Percentiles rank a stretch among this genome's conserved stretches.
These are phyloP conservation scores for Hylaeus anthracinus DNA, from an alignment of 1,140 invertebrate genomes.

Conservation along the genomic window DNA sequence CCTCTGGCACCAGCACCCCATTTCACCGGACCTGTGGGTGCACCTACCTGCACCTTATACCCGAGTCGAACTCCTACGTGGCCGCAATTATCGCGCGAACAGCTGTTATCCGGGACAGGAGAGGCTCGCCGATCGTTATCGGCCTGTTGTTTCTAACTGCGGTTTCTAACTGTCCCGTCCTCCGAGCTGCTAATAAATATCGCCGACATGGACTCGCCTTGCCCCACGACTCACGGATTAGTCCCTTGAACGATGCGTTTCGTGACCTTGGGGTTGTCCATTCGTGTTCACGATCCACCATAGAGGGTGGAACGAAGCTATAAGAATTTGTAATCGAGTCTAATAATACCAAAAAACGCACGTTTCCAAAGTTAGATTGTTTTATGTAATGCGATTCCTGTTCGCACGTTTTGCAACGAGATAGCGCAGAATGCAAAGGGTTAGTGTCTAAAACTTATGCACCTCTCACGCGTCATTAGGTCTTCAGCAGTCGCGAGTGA, in stretches of 20 bases:
- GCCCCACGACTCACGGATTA: background rate
- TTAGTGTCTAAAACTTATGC: background rate
- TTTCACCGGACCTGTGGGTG: conserved; percentile 61
- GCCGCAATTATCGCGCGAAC: conserved; percentile 61
- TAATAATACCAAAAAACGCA: too few species aligned
- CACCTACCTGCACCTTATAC: conserved; percentile 47
- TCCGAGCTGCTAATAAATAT: conserved; percentile 19
- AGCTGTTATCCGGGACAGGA: conserved; percentile 55
- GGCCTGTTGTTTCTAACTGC: conserved; percentile 47
- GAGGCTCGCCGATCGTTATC: conserved; percentile 51
- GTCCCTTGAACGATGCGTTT: too few species aligned
- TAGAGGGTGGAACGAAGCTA: too few species aligned
- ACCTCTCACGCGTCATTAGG: background rate
- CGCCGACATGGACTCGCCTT: background rate
- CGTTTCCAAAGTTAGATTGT: too few species aligned
- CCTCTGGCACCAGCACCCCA: conserved; percentile 66
- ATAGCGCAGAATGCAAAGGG: too few species aligned
- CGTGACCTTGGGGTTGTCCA: too few species aligned
- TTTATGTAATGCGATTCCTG: too few species aligned
- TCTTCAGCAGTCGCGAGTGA: background rate
- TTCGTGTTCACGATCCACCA: too few species aligned
- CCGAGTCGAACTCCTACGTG: conserved; percentile 46
- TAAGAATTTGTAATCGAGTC: too few species aligned
- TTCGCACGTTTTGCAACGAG: too few species aligned
- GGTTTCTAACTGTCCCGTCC: conserved; percentile 13